Evolutionary conservation across 2,888 invertebrate genomes (phyloP).

Genomic region (Sturmia bella): DNA sequence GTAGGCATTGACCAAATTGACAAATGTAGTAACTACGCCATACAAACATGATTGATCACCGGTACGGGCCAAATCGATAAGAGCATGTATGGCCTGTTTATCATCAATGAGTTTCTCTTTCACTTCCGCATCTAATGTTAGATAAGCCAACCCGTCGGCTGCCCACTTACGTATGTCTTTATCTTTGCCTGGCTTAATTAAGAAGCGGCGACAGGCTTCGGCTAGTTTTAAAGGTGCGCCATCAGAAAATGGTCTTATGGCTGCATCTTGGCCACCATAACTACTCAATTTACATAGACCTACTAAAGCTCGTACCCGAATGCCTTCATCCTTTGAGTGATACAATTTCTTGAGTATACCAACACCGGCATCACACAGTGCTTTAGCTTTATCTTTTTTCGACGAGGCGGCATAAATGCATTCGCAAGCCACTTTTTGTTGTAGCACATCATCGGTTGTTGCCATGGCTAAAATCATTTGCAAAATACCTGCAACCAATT

Average conservation of each 20-base stretch:
- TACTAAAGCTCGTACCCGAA: constrained; percentile 93
- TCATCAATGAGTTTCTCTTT: constrained; percentile 98
- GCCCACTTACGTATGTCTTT: constrained; percentile 97
- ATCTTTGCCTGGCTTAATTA: constrained; percentile 93
- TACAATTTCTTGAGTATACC: constrained; percentile 97
- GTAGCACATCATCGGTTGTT: constrained; percentile 92
- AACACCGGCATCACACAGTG: constrained; percentile 93
- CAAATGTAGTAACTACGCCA: constrained; percentile 96
- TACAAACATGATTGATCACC: constrained; percentile 94
- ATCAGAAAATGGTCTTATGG: constrained; percentile 96
- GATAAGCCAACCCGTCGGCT: constrained; percentile 96
- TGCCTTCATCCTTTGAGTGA: constrained; percentile 93
- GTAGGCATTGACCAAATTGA: constrained; percentile 98
- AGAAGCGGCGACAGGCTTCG: constrained; percentile 95
- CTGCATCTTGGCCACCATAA: constrained; percentile 96
- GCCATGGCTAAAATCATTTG: constrained; percentile 99
- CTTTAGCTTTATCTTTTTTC: constrained; percentile 97
- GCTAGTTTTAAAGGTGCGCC: constrained; percentile 96
- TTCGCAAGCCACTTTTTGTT: constrained; percentile 97
- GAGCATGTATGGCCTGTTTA: constrained; percentile 89
- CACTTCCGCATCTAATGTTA: constrained; percentile 98
- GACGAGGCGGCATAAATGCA: constrained; percentile 98
- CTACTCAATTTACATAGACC: constrained; percentile 98
- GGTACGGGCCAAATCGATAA: constrained; percentile 93
- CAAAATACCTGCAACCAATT: constrained; percentile 84